Evolutionary conservation across 2,888 invertebrate species (phyloP), one percentile per base, ranked within the genome.

Genomic region (Platerodrilus igneus): DNA sequence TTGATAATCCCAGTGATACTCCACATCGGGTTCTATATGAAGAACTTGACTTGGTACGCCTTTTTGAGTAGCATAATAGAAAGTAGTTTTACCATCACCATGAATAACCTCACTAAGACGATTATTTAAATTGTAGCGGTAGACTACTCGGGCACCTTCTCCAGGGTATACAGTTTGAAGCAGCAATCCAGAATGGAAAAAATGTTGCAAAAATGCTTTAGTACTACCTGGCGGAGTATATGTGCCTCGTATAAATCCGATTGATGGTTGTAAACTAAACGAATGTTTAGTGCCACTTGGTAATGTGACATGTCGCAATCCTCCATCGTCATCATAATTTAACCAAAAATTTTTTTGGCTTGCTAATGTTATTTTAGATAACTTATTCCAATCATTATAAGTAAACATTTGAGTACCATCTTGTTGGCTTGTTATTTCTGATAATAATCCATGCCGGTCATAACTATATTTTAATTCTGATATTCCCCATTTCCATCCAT

Each of bases 231-330:
- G 92, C 7, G 92, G 88, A 1, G 86, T 84, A 59, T 92, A 93
- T 0, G 91, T 86, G 4, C 86, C 85, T 49, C 92, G 75, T 31
- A 91, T 78, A 61, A 92, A 90, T 11, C 94, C 94, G 35, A 95
- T 78, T 1, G 93, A 91, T 3, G 91, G 86, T 65, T 94, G 90
- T 47, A 90, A 83, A 53, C 87, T 87, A 66, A 95, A 93, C 5
- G 87, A 84, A 67, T 95, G 94, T 45, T 84, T 86, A 0, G 89
- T 89, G 20, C 87, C 87, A 8, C 89, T 90, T 0, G 95, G 95
- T 33, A 92, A 74, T 6, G 88, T 81, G 1, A 95, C 85, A 58
- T 89, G 85, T 28, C 87, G 76, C 17, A 95, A 68, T 4, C 94
- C 93, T 21, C 94, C 94, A 29, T 82, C 78, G 48, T 86, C 84